Base-by-base conservation (phyloP, 1,140 invertebrate genomes). In the Lutraria rhynchaena region DNA sequence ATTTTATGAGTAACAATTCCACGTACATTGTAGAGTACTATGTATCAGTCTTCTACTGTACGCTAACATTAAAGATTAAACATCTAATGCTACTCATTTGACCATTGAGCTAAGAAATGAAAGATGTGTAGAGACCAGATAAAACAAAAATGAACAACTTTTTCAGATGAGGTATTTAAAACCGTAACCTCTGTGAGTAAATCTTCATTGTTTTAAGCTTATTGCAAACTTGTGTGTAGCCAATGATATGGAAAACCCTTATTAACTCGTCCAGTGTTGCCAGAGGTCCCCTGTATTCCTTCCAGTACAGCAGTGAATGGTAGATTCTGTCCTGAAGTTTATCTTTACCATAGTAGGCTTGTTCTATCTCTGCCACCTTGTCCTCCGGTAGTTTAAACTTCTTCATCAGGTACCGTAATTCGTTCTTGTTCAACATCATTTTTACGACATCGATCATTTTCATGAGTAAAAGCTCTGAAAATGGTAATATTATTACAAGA, bases 251-350 rank as follows among this genome's bases (percentile, higher is more conserved):
- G 31, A 90, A 86, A 19, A 91, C 83, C 27, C 90, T 73, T 9
- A 92, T 88, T 5, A 92, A 82, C 65, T 91, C 90, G 51, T 91
- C 90, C 44, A 87, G 75, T 5, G 86, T 90, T 51, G 90, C 91
- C 5, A 84, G 24, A 0, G 86, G 80, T 29, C 87, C 90, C 44
- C 86, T 86, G 57, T 85, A 78, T 24, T 90, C 86, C 71, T 86
- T 86, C 91, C 91, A 92, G 49, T 87, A 83, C 61, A 85, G 17
- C 85, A 92, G 80, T 1, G 87, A 87, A 37, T 87, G 58, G 44
- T 85, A 84, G 4, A 90, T 81, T 27, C 90, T 67, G 13, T 90
- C 87, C 37, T 87, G 84, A 13, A 91, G 80, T 57, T 88, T 88
- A 22, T 89, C 90, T 19, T 91, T 90, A 17, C 90, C 89, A 31